phyloP scores from a whole-genome alignment of 1,140 invertebrate species.

The Sesamia nonagrioides region DNA sequence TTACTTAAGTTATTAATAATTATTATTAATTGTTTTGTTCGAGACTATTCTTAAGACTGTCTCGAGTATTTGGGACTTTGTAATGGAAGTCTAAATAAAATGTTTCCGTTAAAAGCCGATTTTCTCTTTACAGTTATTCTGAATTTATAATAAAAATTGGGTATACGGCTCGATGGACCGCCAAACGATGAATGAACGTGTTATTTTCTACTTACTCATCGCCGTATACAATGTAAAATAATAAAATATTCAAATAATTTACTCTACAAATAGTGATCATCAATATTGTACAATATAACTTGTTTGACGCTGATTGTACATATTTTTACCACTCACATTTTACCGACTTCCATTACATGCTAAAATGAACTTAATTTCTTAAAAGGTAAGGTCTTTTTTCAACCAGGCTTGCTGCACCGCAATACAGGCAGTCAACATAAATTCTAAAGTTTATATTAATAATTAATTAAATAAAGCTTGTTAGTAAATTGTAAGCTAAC shows the following conservation, averaged over 20 bases:
- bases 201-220: background rate
- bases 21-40: conserved; percentile 12
- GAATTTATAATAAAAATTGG: too few species aligned
- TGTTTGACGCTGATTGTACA: background rate
- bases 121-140: too few species aligned
- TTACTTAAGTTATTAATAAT: conserved; percentile 40
- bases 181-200: background rate
- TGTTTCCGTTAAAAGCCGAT: too few species aligned
- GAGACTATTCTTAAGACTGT: background rate
- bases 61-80: conserved; percentile 17
- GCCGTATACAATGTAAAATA: too few species aligned
- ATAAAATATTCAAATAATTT: background rate
- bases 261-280: background rate
- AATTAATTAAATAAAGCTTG: conserved; percentile 25
- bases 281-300: conserved; percentile 8
- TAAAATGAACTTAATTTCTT: conserved; percentile 18
- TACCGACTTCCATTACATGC: conserved; percentile 41
- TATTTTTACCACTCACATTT: background rate
- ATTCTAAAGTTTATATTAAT: conserved; percentile 41
- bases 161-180: background rate
- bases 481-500: conserved; percentile 37
- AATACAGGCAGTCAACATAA: conserved; percentile 18
- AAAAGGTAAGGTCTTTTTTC: conserved; percentile 15
- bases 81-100: conserved; percentile 23
- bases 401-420: conserved; percentile 38